phyloP scores from a whole-genome alignment of 2,888 invertebrate genomes.

The Sialis fuliginosa region DNA sequence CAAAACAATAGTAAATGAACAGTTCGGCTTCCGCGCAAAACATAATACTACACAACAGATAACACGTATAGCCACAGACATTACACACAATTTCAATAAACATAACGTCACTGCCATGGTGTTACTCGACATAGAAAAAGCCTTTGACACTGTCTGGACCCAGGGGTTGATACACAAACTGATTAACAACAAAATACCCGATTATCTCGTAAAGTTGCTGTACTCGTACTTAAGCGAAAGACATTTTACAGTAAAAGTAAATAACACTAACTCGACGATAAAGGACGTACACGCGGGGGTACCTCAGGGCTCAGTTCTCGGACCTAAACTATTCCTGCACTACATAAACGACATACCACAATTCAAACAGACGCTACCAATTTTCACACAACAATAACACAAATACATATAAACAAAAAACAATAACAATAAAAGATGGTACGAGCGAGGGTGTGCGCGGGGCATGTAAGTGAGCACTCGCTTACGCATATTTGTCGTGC shows the following conservation, averaged over 20 bases:
- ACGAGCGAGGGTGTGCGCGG: too few species aligned
- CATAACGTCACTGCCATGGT: slow-evolving; percentile 13
- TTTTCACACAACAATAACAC: too few species aligned
- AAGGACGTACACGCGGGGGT: background rate
- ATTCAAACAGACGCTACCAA: background rate
- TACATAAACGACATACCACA: slow-evolving; percentile 7
- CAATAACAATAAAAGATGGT: too few species aligned
- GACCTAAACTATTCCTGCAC: slow-evolving; percentile 8
- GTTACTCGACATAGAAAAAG: slow-evolving; percentile 18
- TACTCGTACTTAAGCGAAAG: background rate
- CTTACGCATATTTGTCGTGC: too few species aligned
- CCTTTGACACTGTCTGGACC: slow-evolving; percentile 18
- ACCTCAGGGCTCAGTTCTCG: slow-evolving; percentile 5
- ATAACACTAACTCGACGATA: background rate
- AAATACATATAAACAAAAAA: too few species aligned
- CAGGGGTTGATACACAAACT: background rate
- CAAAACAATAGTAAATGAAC: slow-evolving; percentile 8
- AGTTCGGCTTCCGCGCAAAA: slow-evolving; percentile 16
- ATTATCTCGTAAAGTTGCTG: background rate
- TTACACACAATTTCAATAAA: slow-evolving; percentile 13
- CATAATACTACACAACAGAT: slow-evolving; percentile 17
- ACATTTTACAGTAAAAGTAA: background rate
- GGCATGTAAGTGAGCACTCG: too few species aligned
- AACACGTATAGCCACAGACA: slow-evolving; percentile 13
- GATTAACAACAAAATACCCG: background rate